These are phyloP conservation scores for Chloroceryle aenea DNA, from an alignment of 2,113 vertebrate species.

Conservation along the genomic window DNA sequence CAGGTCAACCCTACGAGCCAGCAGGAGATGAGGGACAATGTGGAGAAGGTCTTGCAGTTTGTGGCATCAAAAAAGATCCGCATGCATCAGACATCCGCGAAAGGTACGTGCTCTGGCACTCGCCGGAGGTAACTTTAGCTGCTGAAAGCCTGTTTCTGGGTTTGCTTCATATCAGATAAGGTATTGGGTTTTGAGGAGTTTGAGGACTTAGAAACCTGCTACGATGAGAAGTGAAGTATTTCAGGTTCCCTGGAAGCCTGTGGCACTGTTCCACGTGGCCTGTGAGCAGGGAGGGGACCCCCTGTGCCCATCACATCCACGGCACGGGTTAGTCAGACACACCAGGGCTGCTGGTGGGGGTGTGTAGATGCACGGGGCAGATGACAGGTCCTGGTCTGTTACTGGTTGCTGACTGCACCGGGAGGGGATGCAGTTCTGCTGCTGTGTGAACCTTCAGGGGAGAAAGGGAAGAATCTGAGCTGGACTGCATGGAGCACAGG, in stretches of 20 bases:
- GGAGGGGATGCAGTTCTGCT: background rate
- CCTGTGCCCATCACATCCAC: background rate
- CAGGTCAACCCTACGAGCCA: constrained; percentile 80
- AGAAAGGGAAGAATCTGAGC: background rate
- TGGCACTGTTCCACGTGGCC: background rate
- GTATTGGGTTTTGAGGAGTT: background rate
- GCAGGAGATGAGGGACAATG: constrained; percentile 92
- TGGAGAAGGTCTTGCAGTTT: constrained; percentile 93
- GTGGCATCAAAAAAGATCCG: constrained; percentile 93
- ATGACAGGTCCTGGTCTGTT: background rate
- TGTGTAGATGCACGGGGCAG: too few relatives aligned
- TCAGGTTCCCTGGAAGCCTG: background rate
- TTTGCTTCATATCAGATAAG: background rate
- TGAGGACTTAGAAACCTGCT: background rate
- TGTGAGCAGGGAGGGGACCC: background rate
- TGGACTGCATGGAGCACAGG: background rate
- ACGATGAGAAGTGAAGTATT: background rate
- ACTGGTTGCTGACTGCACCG: background rate
- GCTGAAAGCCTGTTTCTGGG: background rate
- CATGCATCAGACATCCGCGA: constrained; percentile 95
- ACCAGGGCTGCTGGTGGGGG: background rate
- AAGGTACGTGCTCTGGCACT: constrained; percentile 75
- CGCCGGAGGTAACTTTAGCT: background rate
- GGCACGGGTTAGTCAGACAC: background rate
- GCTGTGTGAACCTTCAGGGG: background rate